Base-by-base conservation (phyloP, 2,797 vertebrate genomes). In the Glossophaga mutica region DNA sequence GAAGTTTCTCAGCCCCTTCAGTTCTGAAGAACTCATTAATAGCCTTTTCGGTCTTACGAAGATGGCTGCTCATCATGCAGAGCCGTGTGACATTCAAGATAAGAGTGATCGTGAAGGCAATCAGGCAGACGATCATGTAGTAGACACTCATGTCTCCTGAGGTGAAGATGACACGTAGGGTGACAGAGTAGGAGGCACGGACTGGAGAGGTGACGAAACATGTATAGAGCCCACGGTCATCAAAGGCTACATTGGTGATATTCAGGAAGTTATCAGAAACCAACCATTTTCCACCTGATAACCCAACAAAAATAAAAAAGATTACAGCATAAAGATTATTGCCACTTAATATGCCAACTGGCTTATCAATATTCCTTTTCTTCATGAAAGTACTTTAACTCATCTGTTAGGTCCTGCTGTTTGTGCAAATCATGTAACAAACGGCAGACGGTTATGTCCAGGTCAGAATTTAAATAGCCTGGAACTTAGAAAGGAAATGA, bases 1-100 rank as follows among this genome's bases (percentile, higher is more conserved):
- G 99, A 65, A 99, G 98, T 97, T 99, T 99, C 98, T 99, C 99
- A 0, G 99, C 98, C 4, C 99, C 99, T 94, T 99, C 99, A 0
- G 99, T 99, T 87, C 98, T 98, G 98, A 99, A 99, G 98, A 99
- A 99, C n/a, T 99, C 99, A 1, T 99, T 99, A 98, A 99, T 99
- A 96, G 99, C 99, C 37, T 98, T 98, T 98, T 99, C 99, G 0
- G 99, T 99, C 96, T 99, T 99, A 96, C 99, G 99, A 34, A 99
- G 99, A 98, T 99, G 99, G 96, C 99, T 99, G 98, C 99, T 99
- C 98, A 99, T 99, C 99, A 99, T 99, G 98, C 99, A 99, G 86
- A 99, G 98, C 1, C 99, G 99, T 0, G 99, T 98, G 92, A 99
- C 98, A 77, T 99, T 99, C 78, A 99, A 97, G 97, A 99, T 98